These are phyloP conservation scores for Agonopterix alstromeriana DNA, from an alignment of 2,888 invertebrate species.

Conservation along the genomic window DNA sequence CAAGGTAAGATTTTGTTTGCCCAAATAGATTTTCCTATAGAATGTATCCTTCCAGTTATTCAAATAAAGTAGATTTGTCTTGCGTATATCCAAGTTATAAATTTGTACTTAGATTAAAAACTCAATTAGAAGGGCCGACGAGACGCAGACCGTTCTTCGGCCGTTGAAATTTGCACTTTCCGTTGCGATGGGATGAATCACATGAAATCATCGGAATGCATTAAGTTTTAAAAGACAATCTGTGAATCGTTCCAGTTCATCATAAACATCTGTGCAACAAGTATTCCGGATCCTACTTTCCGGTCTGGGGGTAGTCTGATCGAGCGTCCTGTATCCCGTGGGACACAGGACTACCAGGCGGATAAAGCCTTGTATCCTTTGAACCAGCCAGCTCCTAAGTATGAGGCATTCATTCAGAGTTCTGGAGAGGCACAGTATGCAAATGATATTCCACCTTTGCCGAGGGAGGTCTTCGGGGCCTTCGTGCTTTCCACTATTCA, in stretches of 20 bases:
- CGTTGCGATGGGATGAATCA: too few relatives aligned
- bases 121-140: too few relatives aligned
- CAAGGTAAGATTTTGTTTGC: constrained; percentile 72
- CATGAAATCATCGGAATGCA: too few relatives aligned
- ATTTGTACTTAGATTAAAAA: too few relatives aligned
- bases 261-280: constrained; percentile 66
- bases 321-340: constrained; percentile 77
- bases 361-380: constrained; percentile 80
- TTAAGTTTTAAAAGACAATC: too few relatives aligned
- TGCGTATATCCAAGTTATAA: too few relatives aligned
- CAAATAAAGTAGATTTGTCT: too few relatives aligned
- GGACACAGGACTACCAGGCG: constrained; percentile 77
- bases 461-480: constrained; percentile 81
- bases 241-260: constrained; percentile 62
- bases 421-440: constrained; percentile 82
- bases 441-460: constrained; percentile 77
- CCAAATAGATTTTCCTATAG: not conserved
- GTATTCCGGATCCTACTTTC: constrained; percentile 43
- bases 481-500: constrained; percentile 79
- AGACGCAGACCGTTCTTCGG: too few relatives aligned
- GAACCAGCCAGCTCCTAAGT: constrained; percentile 81
- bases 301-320: constrained; percentile 72
- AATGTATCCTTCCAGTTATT: too few relatives aligned
- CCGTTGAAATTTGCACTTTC: too few relatives aligned
- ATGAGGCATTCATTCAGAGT: constrained; percentile 77